phyloP scores from a whole-genome alignment of 2,888 invertebrate species.

The Boloria euphrosyne region DNA sequence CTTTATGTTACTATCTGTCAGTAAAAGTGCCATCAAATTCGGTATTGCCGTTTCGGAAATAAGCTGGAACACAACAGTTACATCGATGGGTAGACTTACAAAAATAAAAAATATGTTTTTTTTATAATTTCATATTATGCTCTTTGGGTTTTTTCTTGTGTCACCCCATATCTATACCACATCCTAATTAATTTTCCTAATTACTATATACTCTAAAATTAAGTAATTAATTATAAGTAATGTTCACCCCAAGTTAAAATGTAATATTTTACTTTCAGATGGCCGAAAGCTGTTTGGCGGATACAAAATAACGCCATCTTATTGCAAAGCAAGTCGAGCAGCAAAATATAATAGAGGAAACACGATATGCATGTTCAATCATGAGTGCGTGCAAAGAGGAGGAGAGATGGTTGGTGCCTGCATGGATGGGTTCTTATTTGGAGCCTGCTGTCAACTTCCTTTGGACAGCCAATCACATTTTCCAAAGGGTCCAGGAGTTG shows the following conservation, averaged over 20 bases:
- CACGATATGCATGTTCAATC: slow-evolving; percentile 96
- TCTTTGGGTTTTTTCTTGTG: too few relatives aligned
- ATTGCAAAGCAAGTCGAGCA: slow-evolving; percentile 88
- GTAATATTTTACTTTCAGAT: slow-evolving; percentile 53
- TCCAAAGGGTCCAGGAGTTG: slow-evolving; percentile 75
- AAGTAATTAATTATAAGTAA: too few relatives aligned
- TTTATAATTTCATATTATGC: too few relatives aligned
- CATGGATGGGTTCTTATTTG: slow-evolving; percentile 96
- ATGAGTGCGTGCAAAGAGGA: slow-evolving; percentile 90
- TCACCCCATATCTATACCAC: too few relatives aligned
- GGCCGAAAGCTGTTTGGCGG: slow-evolving; percentile 90
- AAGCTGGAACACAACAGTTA: too few relatives aligned
- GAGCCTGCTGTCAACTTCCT: slow-evolving; percentile 92
- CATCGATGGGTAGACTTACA: too few relatives aligned
- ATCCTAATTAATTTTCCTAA: too few relatives aligned
- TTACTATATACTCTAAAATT: too few relatives aligned
- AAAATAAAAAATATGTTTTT: background rate
- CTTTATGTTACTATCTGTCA: too few relatives aligned
- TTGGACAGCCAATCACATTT: slow-evolving; percentile 74
- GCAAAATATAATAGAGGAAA: slow-evolving; percentile 85
- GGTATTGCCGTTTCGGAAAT: too few relatives aligned
- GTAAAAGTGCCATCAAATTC: too few relatives aligned
- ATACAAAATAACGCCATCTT: slow-evolving; percentile 91
- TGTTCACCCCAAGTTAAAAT: too few relatives aligned
- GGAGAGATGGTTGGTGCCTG: slow-evolving; percentile 94